Evolutionary conservation across 37 sponge, comb jelly and placozoan species (phyloP).

Genomic region (Aphrocallistes beatrix): DNA sequence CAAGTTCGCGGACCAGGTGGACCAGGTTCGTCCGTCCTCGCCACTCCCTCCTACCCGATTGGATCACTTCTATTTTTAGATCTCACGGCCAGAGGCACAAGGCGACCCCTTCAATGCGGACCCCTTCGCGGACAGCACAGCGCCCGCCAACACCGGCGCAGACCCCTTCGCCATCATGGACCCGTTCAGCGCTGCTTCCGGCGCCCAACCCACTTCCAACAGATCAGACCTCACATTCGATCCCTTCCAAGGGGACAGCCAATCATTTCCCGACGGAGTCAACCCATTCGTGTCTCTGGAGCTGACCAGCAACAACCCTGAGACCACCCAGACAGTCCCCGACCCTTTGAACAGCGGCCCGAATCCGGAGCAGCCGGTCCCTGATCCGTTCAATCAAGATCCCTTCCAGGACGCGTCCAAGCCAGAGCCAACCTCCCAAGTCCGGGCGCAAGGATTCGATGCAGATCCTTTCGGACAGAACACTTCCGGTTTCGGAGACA

Average conservation of each 20-base stretch:
- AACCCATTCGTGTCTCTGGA: slow-evolving; percentile 4
- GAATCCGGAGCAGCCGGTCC: neutral
- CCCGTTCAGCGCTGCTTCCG: slow-evolving; percentile 2
- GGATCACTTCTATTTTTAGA: neutral
- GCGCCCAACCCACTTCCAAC: too few species aligned
- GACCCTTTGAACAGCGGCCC: neutral
- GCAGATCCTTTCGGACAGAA: neutral
- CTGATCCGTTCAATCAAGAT: neutral
- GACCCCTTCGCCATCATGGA: slow-evolving; percentile 1
- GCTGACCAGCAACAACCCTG: neutral
- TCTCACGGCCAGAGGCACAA: neutral
- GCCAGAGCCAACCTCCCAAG: too few species aligned
- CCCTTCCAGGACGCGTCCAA: neutral
- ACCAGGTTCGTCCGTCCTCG: neutral
- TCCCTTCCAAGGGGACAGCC: too few species aligned
- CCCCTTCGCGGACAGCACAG: neutral
- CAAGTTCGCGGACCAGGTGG: neutral
- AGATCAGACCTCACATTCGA: neutral
- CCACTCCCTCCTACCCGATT: too few species aligned
- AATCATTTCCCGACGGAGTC: neutral
- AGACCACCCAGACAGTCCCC: neutral
- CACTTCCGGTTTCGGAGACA: neutral
- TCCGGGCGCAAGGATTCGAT: too few species aligned
- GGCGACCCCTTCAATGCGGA: neutral
- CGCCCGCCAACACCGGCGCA: neutral